Evolutionary conservation across 2,888 invertebrate genomes (phyloP), one percentile per base, ranked within the genome.

Genomic region (Megalurothrips usitatus): DNA sequence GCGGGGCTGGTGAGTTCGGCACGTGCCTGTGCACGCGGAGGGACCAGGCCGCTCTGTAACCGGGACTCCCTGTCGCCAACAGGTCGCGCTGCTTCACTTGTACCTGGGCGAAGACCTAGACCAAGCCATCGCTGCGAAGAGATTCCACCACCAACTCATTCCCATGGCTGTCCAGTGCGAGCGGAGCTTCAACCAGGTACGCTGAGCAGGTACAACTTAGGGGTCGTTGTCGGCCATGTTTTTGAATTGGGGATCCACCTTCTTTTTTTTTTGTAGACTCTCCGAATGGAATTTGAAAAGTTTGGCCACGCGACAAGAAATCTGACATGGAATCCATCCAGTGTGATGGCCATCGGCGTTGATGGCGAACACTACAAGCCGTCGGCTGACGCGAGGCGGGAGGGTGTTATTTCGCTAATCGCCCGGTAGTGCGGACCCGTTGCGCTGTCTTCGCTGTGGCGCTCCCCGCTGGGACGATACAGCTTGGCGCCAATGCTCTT

Each of bases 141-240:
- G 92, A 82, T 83, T 92, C 9, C 92, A 93, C 85, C 92, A 93
- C 85, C 92, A 93, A 84, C 87, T 92, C 58, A 87, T 90, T 78
- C 92, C 92, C 0, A 90, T 91, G 87, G 84, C 86, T 79, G 85
- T 91, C 0, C 85, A 87, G 58, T 88, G 89, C 81, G 92, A 92
- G 85, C 84, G 86, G 47, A 86, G 86, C 14, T 90, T 90, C 84
- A 86, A 88, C 28, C 81, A 86, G 84, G 90, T 26, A 68, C 34
- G 34, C 81, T 80, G 80, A 80, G n/a, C n/a, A n/a, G n/a, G n/a
- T n/a, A n/a, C n/a, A n/a, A n/a, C n/a, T 82, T 85, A 58, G 82
- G 84, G 81, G 34, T 43, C 6, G 34, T 2, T 43, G 34, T 6
- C 6, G 34, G 34, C 34, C 2, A 4, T 4, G 34, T 4, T 4